Percentiles rank a stretch among this genome's conserved stretches.
phyloP scores from a whole-genome alignment of 2,888 invertebrate genomes.

The Poecilobothrus nobilitatus region DNA sequence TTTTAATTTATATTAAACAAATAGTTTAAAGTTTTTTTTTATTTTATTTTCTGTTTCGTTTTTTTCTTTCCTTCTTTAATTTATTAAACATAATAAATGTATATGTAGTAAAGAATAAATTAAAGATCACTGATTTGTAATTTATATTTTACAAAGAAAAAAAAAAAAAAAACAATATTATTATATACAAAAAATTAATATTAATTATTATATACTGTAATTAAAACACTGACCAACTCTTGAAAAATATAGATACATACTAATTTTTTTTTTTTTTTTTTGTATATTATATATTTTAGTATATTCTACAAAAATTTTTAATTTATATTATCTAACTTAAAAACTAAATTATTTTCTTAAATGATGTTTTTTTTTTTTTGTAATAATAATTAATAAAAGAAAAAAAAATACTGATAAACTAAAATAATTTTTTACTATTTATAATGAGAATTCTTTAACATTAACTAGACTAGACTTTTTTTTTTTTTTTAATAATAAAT shows the following conservation, averaged over 20 bases:
- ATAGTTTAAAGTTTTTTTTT: too few species aligned
- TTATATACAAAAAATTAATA: too few species aligned
- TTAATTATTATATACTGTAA: not conserved
- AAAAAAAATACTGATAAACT: not conserved
- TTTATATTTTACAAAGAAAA: too few species aligned
- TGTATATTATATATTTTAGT: not conserved
- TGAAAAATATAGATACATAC: not conserved
- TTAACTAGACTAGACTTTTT: not conserved
- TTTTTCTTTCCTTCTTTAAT: too few species aligned
- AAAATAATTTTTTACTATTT: not conserved
- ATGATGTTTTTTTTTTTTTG: not conserved
- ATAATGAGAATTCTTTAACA: not conserved
- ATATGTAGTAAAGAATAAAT: too few species aligned
- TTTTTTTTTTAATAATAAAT: not conserved
- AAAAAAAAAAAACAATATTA: too few species aligned
- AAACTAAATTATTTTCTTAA: not conserved
- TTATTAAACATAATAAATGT: too few species aligned
- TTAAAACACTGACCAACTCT: not conserved
- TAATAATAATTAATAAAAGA: not conserved
- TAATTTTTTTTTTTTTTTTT: not conserved
- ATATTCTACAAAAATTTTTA: not conserved
- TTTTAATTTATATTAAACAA: too few species aligned
- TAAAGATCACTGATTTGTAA: too few species aligned
- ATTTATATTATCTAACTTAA: conserved; percentile 6
- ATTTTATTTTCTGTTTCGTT: too few species aligned